Evolutionary conservation across 53 echinoderm and acorn worm species (phyloP).

Genomic region (Apostichopus leukothele): DNA sequence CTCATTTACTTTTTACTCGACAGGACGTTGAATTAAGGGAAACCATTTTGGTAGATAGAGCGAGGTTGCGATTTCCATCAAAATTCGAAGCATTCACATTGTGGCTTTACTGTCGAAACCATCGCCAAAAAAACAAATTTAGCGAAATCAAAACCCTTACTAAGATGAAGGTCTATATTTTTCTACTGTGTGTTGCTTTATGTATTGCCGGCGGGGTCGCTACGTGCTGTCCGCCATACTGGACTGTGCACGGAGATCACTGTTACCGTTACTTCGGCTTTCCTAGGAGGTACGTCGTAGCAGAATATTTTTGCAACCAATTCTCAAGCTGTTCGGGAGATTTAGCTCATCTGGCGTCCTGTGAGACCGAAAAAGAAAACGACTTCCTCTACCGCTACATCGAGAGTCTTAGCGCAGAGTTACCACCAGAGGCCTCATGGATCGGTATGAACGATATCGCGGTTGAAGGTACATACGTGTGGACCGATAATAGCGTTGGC

Average conservation of each 20-base stretch:
- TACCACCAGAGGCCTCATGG: conserved; percentile 47
- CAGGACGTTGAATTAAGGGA: background rate
- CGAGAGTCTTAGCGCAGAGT: conserved; percentile 41
- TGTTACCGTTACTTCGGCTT: conserved; percentile 66
- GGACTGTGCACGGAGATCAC: conserved; percentile 44
- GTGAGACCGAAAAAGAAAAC: conserved; percentile 21
- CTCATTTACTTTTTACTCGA: background rate
- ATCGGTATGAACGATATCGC: conserved; percentile 54
- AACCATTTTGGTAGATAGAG: background rate
- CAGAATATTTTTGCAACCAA: conserved; percentile 59
- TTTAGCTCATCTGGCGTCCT: conserved; percentile 48
- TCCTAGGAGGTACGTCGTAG: conserved; percentile 52
- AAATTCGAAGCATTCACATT: conserved; percentile 10
- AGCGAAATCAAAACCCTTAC: background rate
- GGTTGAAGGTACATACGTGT: conserved; percentile 23
- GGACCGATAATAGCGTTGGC: conserved; percentile 18
- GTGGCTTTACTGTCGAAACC: conserved; percentile 4
- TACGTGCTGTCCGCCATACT: conserved; percentile 58
- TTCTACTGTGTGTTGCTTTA: conserved; percentile 7
- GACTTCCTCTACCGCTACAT: conserved; percentile 37
- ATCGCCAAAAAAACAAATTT: background rate
- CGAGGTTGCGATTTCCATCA: background rate
- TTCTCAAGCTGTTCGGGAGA: conserved; percentile 57
- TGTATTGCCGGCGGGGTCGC: conserved; percentile 29
- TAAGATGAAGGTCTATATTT: conserved; percentile 23